Percentiles rank a stretch among this genome's conserved stretches.
These are phyloP conservation scores for Pelobates cultripes DNA, from an alignment of 2,797 vertebrate genomes.

Conservation along the genomic window DNA sequence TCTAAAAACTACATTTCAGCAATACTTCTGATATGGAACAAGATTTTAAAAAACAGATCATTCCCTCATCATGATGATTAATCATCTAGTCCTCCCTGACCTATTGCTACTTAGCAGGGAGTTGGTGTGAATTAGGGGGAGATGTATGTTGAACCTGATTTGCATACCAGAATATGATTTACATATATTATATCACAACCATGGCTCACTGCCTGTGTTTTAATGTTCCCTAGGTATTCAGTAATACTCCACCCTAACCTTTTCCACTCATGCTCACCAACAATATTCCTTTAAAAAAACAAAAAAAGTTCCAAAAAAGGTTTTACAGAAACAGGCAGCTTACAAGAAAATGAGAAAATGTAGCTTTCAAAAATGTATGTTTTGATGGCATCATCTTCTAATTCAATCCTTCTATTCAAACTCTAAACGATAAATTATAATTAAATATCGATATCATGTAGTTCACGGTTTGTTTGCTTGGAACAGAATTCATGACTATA, in stretches of 20 bases:
- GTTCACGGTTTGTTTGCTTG: too few relatives aligned
- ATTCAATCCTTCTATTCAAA: too few relatives aligned
- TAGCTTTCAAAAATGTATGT: too few relatives aligned
- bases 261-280: background rate
- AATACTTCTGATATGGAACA: background rate
- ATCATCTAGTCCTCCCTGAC: slow-evolving; percentile 16
- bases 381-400: too few relatives aligned
- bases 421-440: too few relatives aligned
- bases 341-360: too few relatives aligned
- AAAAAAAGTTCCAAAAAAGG: too few relatives aligned
- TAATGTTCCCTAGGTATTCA: background rate
- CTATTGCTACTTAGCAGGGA: slow-evolving; percentile 16
- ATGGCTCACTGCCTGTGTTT: background rate
- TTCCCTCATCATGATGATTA: slow-evolving; percentile 22
- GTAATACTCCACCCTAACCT: background rate
- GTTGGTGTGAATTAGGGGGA: background rate
- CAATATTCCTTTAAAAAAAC: too few relatives aligned
- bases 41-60: slow-evolving; percentile 5
- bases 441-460: too few relatives aligned
- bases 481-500: too few relatives aligned
- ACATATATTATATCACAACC: background rate
- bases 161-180: slow-evolving; percentile 9
- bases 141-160: background rate
- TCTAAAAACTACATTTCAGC: background rate
- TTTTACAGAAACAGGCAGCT: too few relatives aligned